Evolutionary conservation across 2,113 vertebrate genomes (phyloP).

Genomic region (Echinops telfairi): DNA sequence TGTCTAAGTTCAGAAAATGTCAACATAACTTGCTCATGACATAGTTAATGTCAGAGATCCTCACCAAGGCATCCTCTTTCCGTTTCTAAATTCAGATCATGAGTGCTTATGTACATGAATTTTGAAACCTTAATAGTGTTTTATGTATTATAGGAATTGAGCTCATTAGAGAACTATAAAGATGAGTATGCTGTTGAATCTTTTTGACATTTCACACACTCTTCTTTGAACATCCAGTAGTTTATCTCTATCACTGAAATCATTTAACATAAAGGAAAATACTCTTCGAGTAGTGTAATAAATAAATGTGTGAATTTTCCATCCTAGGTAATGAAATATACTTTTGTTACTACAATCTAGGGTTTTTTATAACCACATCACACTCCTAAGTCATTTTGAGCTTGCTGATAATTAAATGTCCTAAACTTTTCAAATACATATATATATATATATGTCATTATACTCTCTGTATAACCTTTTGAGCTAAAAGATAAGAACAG

Average conservation of each 20-base stretch:
- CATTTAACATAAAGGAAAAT: neutral
- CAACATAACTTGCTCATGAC: neutral
- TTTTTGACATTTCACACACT: neutral
- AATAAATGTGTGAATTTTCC: neutral
- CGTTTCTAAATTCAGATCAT: neutral
- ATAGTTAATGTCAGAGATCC: too few relatives aligned
- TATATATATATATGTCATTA: too few relatives aligned
- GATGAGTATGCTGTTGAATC: neutral
- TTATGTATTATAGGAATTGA: neutral
- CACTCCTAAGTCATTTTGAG: neutral
- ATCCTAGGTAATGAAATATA: neutral
- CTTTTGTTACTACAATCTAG: neutral
- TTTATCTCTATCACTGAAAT: constrained; percentile 22
- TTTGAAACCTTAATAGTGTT: neutral
- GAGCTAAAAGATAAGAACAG: too few relatives aligned
- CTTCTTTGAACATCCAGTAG: neutral
- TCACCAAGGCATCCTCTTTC: neutral
- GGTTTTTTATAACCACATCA: neutral
- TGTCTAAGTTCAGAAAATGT: neutral
- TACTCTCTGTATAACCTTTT: too few relatives aligned
- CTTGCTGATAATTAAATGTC: constrained; percentile 15
- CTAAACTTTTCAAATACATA: too few relatives aligned
- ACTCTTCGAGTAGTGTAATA: neutral
- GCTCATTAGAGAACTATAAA: neutral
- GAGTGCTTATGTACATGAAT: neutral